Base-by-base conservation (phyloP, 2,797 vertebrate species). In the Ciconia nigra region DNA sequence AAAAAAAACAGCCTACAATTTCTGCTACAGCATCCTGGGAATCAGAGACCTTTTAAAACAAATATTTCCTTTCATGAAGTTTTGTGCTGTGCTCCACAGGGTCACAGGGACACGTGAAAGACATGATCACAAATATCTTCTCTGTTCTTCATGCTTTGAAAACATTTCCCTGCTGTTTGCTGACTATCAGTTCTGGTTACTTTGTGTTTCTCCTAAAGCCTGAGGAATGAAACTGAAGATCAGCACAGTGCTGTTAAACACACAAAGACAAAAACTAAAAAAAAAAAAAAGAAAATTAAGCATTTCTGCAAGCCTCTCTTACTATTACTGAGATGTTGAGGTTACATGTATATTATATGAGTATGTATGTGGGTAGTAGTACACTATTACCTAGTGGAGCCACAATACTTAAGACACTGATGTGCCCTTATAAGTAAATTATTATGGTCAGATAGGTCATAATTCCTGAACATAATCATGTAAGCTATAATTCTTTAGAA, bases 41-140 rank as follows among this genome's bases (percentile, higher is more conserved):
- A 76, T 94, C 47, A 26, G 52, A 78, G 47, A 66, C n/a, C 14
- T 82, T 94, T 91, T 76, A 10, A 95, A 91, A 87, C 47, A 94
- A 94, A 76, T 51, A 82, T 57, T 86, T 96, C 33, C 33, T 73
- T 88, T 59, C 19, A n/a, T 70, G 28, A 84, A 66, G 21, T 84
- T 87, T 91, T 94, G 20, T 73, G 41, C 39, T 90, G 17, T 69
- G 39, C 39, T 94, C 35, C 54, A 51, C 35, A 63, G 42, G 58
- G 49, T 91, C 70, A 70, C 35, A 72, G 73, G 66, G 13, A 79
- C 61, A 66, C 72, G 93, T 88, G 77, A 95, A 94, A 95, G 87
- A 33, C n/a, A 59, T 15, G 35, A 54, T 42, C 39, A 77, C 81
- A 89, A 89, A 47, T 70, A 47, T 58, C 19, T 62, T 65, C 41